A percentile compares a stretch with the other conserved stretches of the same genome.
These are phyloP conservation scores for Mormyrus hasselquistii DNA, from an alignment of 2,797 vertebrate species.

Conservation along the genomic window DNA sequence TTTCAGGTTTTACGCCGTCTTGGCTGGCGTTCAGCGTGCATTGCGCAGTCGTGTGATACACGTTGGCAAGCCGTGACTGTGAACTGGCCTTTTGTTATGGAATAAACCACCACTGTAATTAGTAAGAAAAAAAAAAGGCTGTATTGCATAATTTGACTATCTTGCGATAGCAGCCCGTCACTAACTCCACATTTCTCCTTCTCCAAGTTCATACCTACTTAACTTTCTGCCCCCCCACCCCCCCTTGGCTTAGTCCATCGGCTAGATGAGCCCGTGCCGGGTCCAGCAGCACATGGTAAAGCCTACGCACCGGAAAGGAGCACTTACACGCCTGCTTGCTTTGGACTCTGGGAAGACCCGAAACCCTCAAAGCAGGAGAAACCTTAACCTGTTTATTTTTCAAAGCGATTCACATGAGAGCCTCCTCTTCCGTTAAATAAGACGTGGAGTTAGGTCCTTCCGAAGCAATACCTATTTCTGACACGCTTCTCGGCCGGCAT, in stretches of 20 bases:
- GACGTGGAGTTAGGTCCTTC: background rate
- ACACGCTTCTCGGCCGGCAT: background rate
- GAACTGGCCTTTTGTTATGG: background rate
- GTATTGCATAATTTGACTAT: background rate
- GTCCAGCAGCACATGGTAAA: background rate
- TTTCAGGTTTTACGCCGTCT: background rate
- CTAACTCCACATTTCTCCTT: background rate
- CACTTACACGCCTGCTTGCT: background rate
- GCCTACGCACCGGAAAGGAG: background rate
- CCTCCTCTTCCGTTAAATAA: background rate
- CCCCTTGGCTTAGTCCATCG: background rate
- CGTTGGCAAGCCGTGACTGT: background rate
- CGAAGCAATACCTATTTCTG: background rate
- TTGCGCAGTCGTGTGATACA: background rate
- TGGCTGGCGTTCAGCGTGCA: background rate
- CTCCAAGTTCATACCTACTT: background rate
- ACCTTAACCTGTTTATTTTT: background rate
- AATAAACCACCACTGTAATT: background rate
- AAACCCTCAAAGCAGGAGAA: background rate
- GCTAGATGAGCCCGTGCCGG: background rate
- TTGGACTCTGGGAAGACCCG: background rate
- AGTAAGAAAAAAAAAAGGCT: background rate
- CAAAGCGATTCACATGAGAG: background rate
- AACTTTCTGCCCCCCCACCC: background rate
- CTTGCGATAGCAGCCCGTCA: background rate